A percentile compares a stretch with the other conserved stretches of the same genome.
Conservation (phyloP, 2,888 invertebrate genomes). For the Stenodema calcarata region DNA sequence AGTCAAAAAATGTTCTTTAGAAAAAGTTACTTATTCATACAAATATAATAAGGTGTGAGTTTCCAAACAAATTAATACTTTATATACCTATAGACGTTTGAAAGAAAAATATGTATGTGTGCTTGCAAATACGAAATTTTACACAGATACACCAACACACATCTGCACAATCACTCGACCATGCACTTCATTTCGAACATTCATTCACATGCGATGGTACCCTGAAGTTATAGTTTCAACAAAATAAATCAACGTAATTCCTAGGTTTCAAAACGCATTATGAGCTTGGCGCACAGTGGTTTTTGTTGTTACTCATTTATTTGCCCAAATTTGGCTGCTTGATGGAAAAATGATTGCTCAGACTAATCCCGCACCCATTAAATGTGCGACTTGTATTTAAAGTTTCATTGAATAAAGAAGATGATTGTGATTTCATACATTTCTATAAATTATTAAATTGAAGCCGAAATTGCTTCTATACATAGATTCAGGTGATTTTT, state of each 20-base stretch:
- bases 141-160: constrained; percentile 29
- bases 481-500: background rate
- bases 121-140: constrained; percentile 18
- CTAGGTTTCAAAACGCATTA: constrained; percentile 14
- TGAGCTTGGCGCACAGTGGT: constrained; percentile 40
- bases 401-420: background rate
- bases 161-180: background rate
- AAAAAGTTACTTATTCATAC: constrained; percentile 47
- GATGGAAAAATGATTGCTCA: background rate
- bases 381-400: background rate
- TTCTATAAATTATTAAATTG: background rate
- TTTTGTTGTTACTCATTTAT: background rate
- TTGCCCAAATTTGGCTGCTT: background rate
- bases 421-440: background rate
- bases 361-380: background rate
- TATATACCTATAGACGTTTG: background rate
- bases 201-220: constrained; percentile 48
- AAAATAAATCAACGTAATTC: constrained; percentile 29
- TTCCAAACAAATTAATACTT: constrained; percentile 18
- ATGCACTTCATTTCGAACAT: background rate
- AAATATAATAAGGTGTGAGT: constrained; percentile 51
- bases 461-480: background rate
- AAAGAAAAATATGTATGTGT: constrained; percentile 38
- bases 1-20: constrained; percentile 51
- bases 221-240: constrained; percentile 52